phyloP scores from a whole-genome alignment of 2,113 vertebrate species.

The Mustela lutreola region DNA sequence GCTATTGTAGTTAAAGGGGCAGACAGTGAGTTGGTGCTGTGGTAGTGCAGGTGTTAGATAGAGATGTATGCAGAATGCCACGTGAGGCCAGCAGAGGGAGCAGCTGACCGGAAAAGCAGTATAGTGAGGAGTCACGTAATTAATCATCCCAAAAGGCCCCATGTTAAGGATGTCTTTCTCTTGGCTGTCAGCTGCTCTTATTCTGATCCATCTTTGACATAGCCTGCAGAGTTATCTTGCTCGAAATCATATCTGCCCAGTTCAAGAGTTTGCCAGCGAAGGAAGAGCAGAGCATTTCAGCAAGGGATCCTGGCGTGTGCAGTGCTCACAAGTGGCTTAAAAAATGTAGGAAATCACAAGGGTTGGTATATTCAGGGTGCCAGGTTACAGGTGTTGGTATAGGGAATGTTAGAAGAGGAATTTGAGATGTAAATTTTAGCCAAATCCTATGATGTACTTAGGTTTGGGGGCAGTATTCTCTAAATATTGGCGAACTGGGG shows the following conservation, averaged over 20 bases:
- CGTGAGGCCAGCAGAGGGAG: background rate
- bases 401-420: background rate
- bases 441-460: background rate
- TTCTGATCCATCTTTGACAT: background rate
- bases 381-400: background rate
- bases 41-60: fast-evolving
- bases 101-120: background rate
- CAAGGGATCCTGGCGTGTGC: fast-evolving
- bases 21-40: background rate
- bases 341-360: background rate
- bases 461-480: background rate
- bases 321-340: background rate
- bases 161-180: background rate
- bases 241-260: background rate
- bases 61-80: background rate
- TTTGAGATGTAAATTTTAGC: background rate
- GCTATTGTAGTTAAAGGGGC: background rate
- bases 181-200: background rate
- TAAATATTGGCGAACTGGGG: background rate
- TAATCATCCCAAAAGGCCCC: background rate
- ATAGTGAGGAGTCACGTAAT: background rate
- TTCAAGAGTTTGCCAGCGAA: background rate
- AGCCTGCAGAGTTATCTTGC: background rate
- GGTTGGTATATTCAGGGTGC: background rate
- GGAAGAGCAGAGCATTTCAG: background rate